phyloP scores from a whole-genome alignment of 2,113 vertebrate species.

The Cairina moschata region DNA sequence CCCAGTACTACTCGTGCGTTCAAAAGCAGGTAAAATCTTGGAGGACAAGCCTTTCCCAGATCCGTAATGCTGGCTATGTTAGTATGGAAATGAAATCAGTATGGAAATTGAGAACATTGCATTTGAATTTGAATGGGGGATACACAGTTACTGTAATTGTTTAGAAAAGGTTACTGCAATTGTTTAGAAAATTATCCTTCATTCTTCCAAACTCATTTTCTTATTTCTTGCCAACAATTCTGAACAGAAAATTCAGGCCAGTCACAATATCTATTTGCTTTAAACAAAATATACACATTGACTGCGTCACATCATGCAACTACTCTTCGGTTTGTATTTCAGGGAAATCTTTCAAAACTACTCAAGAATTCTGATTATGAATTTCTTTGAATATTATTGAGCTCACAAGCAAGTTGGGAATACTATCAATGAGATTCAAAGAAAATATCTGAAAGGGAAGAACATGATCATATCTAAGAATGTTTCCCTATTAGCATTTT shows the following conservation, averaged over 20 bases:
- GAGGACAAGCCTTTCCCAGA: neutral
- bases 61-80: neutral
- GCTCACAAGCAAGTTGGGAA: neutral
- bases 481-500: neutral
- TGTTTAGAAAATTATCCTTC: neutral
- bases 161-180: neutral
- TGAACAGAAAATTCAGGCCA: neutral
- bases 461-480: neutral
- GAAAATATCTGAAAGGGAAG: neutral
- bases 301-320: neutral
- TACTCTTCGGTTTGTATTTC: rapidly evolving
- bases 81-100: neutral
- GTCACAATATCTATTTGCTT: neutral
- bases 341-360: neutral
- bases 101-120: neutral
- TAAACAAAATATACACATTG: neutral
- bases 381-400: neutral
- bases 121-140: neutral
- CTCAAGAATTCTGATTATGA: neutral
- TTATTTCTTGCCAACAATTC: neutral
- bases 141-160: neutral
- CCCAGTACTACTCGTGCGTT: neutral
- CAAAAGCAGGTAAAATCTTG: neutral
- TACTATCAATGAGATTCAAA: neutral
- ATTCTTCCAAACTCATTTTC: neutral